Evolutionary conservation across 2,888 invertebrate species (phyloP).

Genomic region (Diplolepis rosae): DNA sequence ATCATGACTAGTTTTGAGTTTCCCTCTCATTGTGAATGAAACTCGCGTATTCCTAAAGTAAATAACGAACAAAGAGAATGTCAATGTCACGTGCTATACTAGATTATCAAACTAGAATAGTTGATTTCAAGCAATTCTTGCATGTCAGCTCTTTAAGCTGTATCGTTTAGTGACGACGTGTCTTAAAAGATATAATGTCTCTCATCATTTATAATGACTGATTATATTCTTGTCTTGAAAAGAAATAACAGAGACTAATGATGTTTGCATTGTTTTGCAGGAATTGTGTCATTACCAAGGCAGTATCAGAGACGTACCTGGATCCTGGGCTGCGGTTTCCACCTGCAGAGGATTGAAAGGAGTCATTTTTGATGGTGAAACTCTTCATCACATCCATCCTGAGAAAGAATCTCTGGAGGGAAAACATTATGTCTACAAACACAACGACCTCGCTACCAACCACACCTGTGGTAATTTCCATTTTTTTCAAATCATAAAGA

Average conservation of each 20-base stretch:
- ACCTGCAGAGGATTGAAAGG: constrained; percentile 87
- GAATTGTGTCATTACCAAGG: constrained; percentile 88
- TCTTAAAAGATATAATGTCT: not conserved
- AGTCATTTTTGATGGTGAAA: constrained; percentile 85
- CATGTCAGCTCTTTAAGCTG: not conserved
- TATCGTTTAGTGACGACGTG: not conserved
- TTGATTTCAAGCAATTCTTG: constrained; percentile 10
- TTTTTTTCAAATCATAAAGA: not conserved
- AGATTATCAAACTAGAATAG: constrained; percentile 10
- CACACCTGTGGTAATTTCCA: constrained; percentile 77
- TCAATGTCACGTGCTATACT: not conserved
- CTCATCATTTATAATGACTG: not conserved
- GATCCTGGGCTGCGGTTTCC: constrained; percentile 89
- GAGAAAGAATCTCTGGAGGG: constrained; percentile 74
- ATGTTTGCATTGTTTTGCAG: constrained; percentile 72
- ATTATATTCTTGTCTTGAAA: not conserved
- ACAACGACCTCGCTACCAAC: constrained; percentile 78
- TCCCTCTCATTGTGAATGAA: not conserved
- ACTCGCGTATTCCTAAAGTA: not conserved
- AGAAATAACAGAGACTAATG: not conserved
- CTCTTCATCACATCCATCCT: constrained; percentile 84
- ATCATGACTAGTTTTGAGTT: not conserved
- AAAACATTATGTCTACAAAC: constrained; percentile 80
- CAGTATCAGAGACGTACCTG: constrained; percentile 79
- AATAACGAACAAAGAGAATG: not conserved